Evolutionary conservation across 2,113 vertebrate species (phyloP).

Genomic region (Geococcyx californianus): DNA sequence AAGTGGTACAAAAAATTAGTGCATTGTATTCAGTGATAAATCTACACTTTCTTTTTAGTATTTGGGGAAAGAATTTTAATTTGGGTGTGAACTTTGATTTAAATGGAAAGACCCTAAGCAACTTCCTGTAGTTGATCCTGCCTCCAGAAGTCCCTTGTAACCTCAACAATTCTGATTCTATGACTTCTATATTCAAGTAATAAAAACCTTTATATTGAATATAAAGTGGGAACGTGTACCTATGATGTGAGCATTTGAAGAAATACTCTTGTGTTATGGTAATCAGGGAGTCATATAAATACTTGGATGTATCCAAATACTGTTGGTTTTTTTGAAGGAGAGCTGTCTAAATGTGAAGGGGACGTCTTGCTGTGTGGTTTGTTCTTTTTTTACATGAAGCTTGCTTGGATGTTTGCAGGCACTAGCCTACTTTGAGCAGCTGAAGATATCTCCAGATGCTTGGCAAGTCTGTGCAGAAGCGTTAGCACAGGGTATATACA

Average conservation of each 20-base stretch:
- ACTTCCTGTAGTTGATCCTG: background rate
- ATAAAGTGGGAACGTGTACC: background rate
- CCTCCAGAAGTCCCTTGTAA: background rate
- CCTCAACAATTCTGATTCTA: background rate
- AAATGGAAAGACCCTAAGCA: background rate
- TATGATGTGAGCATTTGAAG: background rate
- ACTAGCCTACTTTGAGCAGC: constrained; percentile 94
- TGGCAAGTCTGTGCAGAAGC: constrained; percentile 98
- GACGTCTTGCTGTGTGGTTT: background rate
- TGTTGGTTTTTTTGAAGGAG: background rate
- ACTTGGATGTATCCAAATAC: background rate
- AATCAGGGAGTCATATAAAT: background rate
- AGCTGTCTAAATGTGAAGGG: background rate
- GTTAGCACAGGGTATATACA: constrained; percentile 90
- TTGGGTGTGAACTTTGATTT: background rate
- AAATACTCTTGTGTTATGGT: background rate
- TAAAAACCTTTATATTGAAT: background rate
- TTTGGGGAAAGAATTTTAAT: background rate
- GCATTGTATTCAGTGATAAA: background rate
- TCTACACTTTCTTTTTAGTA: background rate
- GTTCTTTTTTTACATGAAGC: background rate
- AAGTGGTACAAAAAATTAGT: background rate
- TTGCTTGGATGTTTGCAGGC: constrained; percentile 78
- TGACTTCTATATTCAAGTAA: background rate
- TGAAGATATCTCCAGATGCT: constrained; percentile 94